Evolutionary conservation across 2,888 invertebrate genomes (phyloP), one percentile per base, ranked within the genome.

Genomic region (Temnothorax rugatulus): DNA sequence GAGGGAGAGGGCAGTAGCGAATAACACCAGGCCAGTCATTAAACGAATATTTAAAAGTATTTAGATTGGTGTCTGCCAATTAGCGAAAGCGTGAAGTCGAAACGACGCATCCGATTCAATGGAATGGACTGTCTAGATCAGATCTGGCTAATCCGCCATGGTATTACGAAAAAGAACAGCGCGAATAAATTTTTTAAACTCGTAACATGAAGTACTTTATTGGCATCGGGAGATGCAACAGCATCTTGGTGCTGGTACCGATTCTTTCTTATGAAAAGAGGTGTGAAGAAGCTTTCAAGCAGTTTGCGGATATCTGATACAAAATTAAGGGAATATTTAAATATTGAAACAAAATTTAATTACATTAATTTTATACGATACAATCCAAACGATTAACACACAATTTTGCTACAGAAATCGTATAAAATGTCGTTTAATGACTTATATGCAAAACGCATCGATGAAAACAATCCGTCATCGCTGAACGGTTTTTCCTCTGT

Each of bases 61-160:
- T 89, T 90, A 85, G 89, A 88, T 86, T 82, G 74, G 79, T 76
- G 84, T 84, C 83, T 82, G 85, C 86, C 87, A 86, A 89, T 89
- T 90, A 88, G 77, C 84, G 82, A 83, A 47, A 47, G 66, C 44
- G 76, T 82, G 85, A 89, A 86, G 81, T 90, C 84, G 84, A 59
- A 74, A 61, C 63, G 57, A 74, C 61, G 41, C 81, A 50, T 83
- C 63, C 82, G 79, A 90, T 90, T 87, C 87, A 79, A 25, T 81
- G 3, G 25, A 75, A 25, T 34, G 25, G 25, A 38, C 34, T 9
- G 3, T 47, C 50, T n/a, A 21, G 34, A 38, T 59, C 59, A 29
- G 1, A 29, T 59, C 13, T 47, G n/a, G 5, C 25, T 59, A 74
- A 81, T 74, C 38, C 34, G 15, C 44, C 7, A 29, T 11, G 18